phyloP scores from a whole-genome alignment of 2,113 vertebrate species.

The Colinus virginianus region DNA sequence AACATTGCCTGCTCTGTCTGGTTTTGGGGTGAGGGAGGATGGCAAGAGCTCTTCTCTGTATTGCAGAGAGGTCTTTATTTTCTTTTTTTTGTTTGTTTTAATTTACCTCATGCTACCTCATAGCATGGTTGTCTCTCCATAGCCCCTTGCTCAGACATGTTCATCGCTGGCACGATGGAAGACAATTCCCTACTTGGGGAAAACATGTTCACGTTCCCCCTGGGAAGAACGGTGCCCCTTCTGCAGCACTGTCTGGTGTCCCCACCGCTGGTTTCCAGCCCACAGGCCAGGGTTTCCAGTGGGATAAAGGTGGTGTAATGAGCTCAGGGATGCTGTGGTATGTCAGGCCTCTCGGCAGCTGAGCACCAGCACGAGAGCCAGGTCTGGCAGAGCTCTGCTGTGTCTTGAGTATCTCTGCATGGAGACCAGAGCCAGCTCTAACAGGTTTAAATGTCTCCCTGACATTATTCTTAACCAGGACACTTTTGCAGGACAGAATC shows the following conservation, averaged over 20 bases:
- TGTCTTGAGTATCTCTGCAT: conserved; percentile 45
- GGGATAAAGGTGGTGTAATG: neutral
- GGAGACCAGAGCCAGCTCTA: conserved; percentile 22
- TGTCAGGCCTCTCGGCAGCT: neutral
- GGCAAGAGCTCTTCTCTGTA: neutral
- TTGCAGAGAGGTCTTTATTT: neutral
- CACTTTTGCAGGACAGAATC: conserved; percentile 68
- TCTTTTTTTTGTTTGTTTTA: neutral
- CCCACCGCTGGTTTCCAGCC: neutral
- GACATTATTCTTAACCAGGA: conserved; percentile 1
- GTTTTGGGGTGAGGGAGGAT: neutral
- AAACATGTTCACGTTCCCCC: neutral
- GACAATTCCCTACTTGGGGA: neutral
- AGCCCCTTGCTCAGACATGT: neutral
- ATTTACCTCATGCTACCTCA: conserved; percentile 38
- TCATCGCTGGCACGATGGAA: neutral
- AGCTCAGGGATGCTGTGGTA: conserved; percentile 42
- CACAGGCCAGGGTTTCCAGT: neutral
- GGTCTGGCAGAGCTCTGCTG: conserved; percentile 43
- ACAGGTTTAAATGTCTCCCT: neutral
- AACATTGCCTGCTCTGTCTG: neutral
- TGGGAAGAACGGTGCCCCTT: neutral
- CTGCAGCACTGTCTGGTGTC: neutral
- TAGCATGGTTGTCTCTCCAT: conserved; percentile 7
- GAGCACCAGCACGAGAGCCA: neutral